Conservation (phyloP, 2,888 invertebrate species). For the Myathropa florea region DNA sequence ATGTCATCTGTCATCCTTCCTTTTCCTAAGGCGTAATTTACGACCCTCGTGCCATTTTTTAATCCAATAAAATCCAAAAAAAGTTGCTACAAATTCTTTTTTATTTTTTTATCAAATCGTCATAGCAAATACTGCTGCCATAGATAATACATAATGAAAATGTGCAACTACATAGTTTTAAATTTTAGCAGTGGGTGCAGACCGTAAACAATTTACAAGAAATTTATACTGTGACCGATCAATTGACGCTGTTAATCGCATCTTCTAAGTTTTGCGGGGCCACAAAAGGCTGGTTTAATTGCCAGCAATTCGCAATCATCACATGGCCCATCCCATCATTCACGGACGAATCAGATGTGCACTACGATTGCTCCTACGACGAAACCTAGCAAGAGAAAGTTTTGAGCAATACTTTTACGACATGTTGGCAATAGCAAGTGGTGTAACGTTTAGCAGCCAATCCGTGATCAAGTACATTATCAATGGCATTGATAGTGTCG, state of each 20-base stretch:
- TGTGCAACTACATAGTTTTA: too few relatives aligned
- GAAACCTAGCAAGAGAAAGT: too few relatives aligned
- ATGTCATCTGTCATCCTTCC: not conserved
- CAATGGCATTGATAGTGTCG: too few relatives aligned
- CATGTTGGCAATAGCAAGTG: too few relatives aligned
- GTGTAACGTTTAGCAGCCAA: too few relatives aligned
- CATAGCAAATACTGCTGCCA: too few relatives aligned
- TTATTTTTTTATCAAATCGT: not conserved
- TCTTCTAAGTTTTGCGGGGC: conserved; percentile 2
- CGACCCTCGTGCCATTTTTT: not conserved
- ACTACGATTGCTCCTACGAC: not conserved
- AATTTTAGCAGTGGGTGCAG: conserved; percentile 1
- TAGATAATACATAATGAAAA: too few relatives aligned
- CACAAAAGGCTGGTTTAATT: conserved; percentile 1
- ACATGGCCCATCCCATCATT: not conserved
- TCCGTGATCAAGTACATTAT: not conserved
- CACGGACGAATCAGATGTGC: not conserved
- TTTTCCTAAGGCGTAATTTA: not conserved
- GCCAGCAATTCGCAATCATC: not conserved
- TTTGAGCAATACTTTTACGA: too few relatives aligned
- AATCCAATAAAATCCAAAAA: not conserved
- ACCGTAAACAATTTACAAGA: not conserved
- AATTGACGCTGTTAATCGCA: conserved; percentile 1
- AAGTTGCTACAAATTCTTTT: not conserved
- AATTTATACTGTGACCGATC: not conserved